These are phyloP conservation scores for Paelopatides confundens DNA, from an alignment of 53 echinoderm and acorn worm species.

Conservation along the genomic window DNA sequence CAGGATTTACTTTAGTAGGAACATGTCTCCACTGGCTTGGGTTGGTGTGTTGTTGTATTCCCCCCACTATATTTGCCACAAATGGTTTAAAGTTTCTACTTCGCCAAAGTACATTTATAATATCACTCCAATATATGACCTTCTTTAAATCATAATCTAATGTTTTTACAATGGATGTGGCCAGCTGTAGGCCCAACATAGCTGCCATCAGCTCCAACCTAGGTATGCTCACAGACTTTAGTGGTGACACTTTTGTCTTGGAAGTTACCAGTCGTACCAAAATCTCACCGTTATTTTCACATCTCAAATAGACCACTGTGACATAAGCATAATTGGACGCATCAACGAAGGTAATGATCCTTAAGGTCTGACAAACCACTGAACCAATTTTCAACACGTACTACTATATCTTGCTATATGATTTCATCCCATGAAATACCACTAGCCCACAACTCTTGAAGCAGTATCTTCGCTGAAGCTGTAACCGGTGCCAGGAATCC, in stretches of 20 bases:
- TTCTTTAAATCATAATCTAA: slow-evolving; percentile 27
- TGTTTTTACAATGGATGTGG: too few species aligned
- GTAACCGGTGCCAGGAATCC: slow-evolving; percentile 16
- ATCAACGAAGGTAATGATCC: background rate
- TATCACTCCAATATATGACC: slow-evolving; percentile 34
- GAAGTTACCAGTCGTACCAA: too few species aligned
- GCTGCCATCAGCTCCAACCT: too few species aligned
- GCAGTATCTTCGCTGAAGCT: background rate
- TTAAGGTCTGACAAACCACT: background rate
- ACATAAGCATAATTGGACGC: slow-evolving; percentile 42
- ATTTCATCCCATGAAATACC: background rate
- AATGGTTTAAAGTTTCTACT: too few species aligned
- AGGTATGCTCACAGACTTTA: too few species aligned
- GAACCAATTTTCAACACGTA: slow-evolving; percentile 5
- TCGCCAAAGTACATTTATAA: slow-evolving; percentile 17
- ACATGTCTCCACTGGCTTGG: slow-evolving; percentile 52
- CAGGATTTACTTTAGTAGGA: slow-evolving; percentile 56
- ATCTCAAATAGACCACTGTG: slow-evolving; percentile 33
- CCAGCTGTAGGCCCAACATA: too few species aligned
- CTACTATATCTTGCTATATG: too few species aligned
- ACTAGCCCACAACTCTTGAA: background rate
- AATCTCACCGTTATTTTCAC: background rate
- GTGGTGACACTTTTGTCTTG: too few species aligned
- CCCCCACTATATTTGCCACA: slow-evolving; percentile 59
- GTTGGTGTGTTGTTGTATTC: slow-evolving; percentile 39